Evolutionary conservation across 1,140 invertebrate species (phyloP), one percentile per base, ranked within the genome.

Genomic region (Papilio xuthus): DNA sequence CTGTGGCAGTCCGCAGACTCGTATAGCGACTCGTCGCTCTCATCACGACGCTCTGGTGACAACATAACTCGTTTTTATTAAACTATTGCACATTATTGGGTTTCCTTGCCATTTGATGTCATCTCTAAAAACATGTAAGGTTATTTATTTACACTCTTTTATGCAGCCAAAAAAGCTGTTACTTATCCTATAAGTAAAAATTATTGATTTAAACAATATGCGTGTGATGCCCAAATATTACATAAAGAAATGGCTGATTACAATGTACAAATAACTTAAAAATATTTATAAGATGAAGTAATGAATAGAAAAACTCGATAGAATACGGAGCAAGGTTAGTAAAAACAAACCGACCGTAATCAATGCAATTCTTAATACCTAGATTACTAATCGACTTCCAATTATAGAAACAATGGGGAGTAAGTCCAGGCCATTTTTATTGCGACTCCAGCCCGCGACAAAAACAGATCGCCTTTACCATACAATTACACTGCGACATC

Each of bases 21-120:
- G 82, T 94, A 93, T 28, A 94, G 81, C 15, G 92, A 94, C 75
- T 94, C 92, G 79, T 94, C 92, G 83, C 92, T 94, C 83, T 93
- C 93, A 83, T 93, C 92, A 77, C 92, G 86, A 74, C 92, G 84
- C 80, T 93, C 92, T 93, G 88, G 44, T 76, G n/a, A 41, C 20
- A 44, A 76, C 53, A 76, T n/a, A 63, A 76, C 74, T 76, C 3
- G 2, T 60, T 60, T 53, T 56, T 60, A 76, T 28, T 63, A 28
- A 20, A 60, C 50, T 26, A 23, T 18, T 41, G n/a, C 12, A 20
- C 13, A 63, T n/a, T 23, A 2, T 10, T 41, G 50, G 32, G 28
- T 60, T 76, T 76, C 74, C 74, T 76, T 76, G 74, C 74, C 74
- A 63, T 60, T 76, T 56, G 56, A 32, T 32, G 2, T 60, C 50